Conservation (phyloP, 1,140 invertebrate genomes). For the Hirudo medicinalis region DNA sequence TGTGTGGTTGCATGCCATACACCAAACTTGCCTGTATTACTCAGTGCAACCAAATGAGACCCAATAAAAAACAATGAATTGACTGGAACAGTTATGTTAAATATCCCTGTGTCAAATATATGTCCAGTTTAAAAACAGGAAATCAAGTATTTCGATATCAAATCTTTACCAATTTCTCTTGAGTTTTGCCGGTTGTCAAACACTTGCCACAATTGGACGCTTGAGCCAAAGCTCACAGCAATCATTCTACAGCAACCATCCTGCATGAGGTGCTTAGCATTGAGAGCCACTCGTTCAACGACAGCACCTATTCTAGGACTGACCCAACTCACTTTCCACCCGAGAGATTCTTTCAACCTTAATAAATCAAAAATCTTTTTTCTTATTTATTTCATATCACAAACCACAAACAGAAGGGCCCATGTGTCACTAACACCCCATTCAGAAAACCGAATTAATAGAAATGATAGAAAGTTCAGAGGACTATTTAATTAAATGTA, state of each 20-base stretch:
- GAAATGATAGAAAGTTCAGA: too few relatives aligned
- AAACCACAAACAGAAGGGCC: background rate
- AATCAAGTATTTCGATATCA: constrained; percentile 10
- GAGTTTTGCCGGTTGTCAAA: constrained; percentile 58
- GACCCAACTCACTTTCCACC: constrained; percentile 87
- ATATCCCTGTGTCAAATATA: constrained; percentile 50
- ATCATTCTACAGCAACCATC: constrained; percentile 63
- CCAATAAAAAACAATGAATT: constrained; percentile 95
- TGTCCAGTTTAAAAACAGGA: background rate
- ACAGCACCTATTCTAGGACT: constrained; percentile 75
- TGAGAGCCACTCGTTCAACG: constrained; percentile 83
- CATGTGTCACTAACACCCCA: background rate
- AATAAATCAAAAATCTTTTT: constrained; percentile 17
- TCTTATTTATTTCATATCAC: constrained; percentile 4
- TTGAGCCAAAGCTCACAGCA: constrained; percentile 66
- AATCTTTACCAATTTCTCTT: constrained; percentile 56
- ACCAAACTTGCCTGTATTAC: constrained; percentile 84
- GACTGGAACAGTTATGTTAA: constrained; percentile 77
- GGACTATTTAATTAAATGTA: too few relatives aligned
- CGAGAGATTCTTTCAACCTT: constrained; percentile 82
- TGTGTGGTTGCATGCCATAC: constrained; percentile 98
- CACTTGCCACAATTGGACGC: constrained; percentile 77
- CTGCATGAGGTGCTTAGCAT: constrained; percentile 66
- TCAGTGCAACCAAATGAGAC: constrained; percentile 83
- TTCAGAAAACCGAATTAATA: background rate